Conservation (phyloP, 2,113 vertebrate species). For the Amphilophus citrinellus region DNA sequence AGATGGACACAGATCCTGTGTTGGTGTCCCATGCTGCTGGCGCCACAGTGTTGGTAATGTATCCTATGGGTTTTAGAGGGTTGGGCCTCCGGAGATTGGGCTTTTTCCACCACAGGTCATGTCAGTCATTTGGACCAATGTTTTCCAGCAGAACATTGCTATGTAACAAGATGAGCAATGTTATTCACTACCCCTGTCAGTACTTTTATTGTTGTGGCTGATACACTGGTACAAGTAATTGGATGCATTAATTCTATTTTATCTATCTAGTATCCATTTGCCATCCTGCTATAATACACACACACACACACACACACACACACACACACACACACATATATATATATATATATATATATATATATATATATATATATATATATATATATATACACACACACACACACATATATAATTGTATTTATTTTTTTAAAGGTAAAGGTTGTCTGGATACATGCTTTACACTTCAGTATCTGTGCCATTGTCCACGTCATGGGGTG, state of each 20-base stretch:
- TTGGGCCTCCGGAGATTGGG: not conserved
- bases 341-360: not conserved
- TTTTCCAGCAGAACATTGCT: not conserved
- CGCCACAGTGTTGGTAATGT: no score
- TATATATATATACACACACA: not conserved
- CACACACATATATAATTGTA: not conserved
- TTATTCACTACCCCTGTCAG: not conserved
- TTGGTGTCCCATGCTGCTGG: not conserved
- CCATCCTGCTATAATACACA: not conserved
- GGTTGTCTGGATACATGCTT: slow-evolving; percentile 59
- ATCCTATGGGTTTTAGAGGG: no score
- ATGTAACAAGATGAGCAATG: not conserved
- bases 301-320: not conserved
- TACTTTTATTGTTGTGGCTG: not conserved
- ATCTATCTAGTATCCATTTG: not conserved
- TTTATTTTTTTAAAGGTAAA: not conserved
- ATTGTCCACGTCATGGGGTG: slow-evolving; percentile 46
- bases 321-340: not conserved
- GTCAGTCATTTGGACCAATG: not conserved
- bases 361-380: not conserved
- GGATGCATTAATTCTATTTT: not conserved
- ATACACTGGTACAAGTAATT: not conserved
- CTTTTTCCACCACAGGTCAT: not conserved
- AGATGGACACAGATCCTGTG: not conserved
- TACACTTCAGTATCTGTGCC: slow-evolving; percentile 47